Evolutionary conservation across 2,113 vertebrate species (phyloP).

Genomic region (Tichodroma muraria): DNA sequence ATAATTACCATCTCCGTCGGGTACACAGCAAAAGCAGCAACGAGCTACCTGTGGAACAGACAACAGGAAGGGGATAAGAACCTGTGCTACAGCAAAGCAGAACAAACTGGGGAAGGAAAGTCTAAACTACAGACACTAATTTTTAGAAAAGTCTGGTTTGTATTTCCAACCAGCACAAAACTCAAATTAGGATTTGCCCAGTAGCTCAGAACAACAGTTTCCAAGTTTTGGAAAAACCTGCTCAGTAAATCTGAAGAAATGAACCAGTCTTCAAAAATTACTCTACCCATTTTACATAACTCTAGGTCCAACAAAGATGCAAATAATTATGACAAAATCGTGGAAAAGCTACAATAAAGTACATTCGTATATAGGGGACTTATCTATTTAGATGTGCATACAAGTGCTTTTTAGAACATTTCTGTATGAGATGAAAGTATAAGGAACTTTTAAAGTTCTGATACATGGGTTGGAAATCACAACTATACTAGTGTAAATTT

Average conservation of each 20-base stretch:
- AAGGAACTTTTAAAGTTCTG: neutral
- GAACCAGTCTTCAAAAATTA: neutral
- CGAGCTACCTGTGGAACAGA: slow-evolving; percentile 82
- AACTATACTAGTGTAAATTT: neutral
- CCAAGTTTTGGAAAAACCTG: neutral
- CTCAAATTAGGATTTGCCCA: neutral
- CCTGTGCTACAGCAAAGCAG: neutral
- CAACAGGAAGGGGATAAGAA: neutral
- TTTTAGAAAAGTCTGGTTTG: neutral
- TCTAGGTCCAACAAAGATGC: neutral
- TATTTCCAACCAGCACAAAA: neutral
- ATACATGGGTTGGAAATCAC: neutral
- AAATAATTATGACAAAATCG: neutral
- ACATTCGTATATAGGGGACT: neutral
- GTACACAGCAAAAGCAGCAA: slow-evolving; percentile 89
- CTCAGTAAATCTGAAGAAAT: neutral
- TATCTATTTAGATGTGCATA: neutral
- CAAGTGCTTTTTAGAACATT: neutral
- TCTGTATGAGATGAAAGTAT: neutral
- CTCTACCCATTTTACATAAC: neutral
- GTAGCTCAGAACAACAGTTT: neutral
- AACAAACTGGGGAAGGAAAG: neutral
- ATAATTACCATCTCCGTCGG: slow-evolving; percentile 79
- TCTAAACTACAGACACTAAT: neutral
- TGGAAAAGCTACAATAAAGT: neutral